A percentile compares a stretch with the other conserved stretches of the same genome.
These are phyloP conservation scores for Leptodactylus fallax DNA, from an alignment of 2,797 vertebrate species.

Conservation along the genomic window DNA sequence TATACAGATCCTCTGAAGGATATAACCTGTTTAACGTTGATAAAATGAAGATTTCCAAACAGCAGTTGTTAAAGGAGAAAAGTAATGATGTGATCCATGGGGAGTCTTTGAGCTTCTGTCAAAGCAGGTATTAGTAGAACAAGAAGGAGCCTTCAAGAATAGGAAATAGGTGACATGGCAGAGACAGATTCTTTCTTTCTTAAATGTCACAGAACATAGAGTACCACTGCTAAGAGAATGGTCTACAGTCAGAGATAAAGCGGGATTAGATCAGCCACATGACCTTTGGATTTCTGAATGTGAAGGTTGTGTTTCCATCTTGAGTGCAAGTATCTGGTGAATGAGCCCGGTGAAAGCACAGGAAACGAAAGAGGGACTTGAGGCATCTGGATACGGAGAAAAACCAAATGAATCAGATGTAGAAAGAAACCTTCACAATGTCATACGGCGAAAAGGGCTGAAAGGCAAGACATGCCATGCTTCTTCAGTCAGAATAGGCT, in stretches of 20 bases:
- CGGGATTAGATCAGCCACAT: neutral
- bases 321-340: neutral
- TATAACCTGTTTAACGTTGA: neutral
- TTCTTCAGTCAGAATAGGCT: neutral
- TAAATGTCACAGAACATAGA: conserved; percentile 6
- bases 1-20: too few relatives aligned
- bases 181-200: conserved; percentile 11
- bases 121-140: neutral
- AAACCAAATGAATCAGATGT: neutral
- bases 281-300: conserved; percentile 11
- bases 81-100: neutral
- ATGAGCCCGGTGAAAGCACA: neutral
- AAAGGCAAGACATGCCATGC: neutral
- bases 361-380: neutral
- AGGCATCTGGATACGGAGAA: neutral
- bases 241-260: conserved; percentile 8
- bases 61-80: neutral
- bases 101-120: conserved; percentile 2
- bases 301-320: neutral
- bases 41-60: neutral
- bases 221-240: neutral
- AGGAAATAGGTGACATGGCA: neutral
- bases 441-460: neutral
- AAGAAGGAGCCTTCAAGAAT: neutral
- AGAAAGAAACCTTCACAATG: neutral